Conservation (phyloP, 2,113 vertebrate genomes). For the Trachemys scripta region DNA sequence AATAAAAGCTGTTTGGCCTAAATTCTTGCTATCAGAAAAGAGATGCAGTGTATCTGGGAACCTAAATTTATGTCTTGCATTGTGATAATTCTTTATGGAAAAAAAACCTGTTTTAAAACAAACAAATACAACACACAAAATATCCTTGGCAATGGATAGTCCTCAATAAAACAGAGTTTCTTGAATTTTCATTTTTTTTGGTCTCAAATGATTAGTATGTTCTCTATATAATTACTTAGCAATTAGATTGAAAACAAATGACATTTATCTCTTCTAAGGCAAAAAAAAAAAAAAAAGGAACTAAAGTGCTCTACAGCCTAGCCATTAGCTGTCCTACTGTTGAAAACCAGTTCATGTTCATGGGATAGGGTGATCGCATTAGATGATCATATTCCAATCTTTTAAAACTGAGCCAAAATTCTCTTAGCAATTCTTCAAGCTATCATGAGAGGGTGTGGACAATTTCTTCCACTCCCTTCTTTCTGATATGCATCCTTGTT, state of each 20-base stretch:
- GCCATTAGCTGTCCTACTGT: conserved; percentile 72
- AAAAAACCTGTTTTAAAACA: conserved; percentile 78
- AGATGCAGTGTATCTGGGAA: conserved; percentile 71
- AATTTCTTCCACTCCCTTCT: conserved; percentile 70
- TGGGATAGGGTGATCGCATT: conserved; percentile 68
- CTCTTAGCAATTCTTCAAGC: conserved; percentile 80
- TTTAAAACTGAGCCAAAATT: conserved; percentile 81
- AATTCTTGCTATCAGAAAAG: conserved; percentile 77
- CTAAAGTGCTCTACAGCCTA: conserved; percentile 55
- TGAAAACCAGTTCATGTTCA: conserved; percentile 36
- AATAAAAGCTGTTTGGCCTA: conserved; percentile 77
- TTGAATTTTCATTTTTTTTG: conserved; percentile 75
- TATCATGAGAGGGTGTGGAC: conserved; percentile 63
- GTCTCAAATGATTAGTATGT: conserved; percentile 79
- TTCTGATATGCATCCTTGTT: conserved; percentile 79
- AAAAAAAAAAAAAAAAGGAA: conserved; percentile 45
- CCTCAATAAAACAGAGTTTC: conserved; percentile 80
- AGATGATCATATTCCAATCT: conserved; percentile 75
- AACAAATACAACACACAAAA: conserved; percentile 66
- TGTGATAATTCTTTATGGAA: conserved; percentile 78
- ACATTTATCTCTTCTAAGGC: conserved; percentile 74
- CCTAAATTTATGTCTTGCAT: conserved; percentile 76
- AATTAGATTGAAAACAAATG: conserved; percentile 74
- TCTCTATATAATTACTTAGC: conserved; percentile 74
- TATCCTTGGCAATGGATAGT: conserved; percentile 80